These are phyloP conservation scores for Napeogenes inachia DNA, from an alignment of 2,888 invertebrate species.

Conservation along the genomic window DNA sequence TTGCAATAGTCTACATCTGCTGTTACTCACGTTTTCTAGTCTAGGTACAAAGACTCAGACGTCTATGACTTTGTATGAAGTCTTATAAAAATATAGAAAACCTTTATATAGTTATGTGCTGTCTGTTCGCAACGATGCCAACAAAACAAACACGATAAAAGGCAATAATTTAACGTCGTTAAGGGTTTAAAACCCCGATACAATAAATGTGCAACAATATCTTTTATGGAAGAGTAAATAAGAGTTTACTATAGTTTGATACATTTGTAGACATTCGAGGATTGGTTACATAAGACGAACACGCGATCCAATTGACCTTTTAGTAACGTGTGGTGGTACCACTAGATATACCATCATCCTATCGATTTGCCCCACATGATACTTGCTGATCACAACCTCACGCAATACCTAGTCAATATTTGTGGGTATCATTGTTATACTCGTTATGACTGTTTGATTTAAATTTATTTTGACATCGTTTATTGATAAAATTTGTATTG, in stretches of 20 bases:
- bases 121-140: not conserved
- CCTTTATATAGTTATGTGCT: not conserved
- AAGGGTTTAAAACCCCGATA: not conserved
- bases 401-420: slow-evolving; percentile 9
- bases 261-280: slow-evolving; percentile 14
- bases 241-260: slow-evolving; percentile 6
- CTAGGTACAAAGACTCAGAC: too few species aligned
- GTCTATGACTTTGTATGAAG: too few species aligned
- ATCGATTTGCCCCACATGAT: slow-evolving; percentile 30
- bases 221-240: not conserved
- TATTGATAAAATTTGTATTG: too few species aligned
- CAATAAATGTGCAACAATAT: not conserved
- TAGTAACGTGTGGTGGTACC: slow-evolving; percentile 28
- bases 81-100: not conserved
- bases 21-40: too few species aligned
- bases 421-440: not conserved
- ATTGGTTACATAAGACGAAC: slow-evolving; percentile 32
- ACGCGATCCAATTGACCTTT: slow-evolving; percentile 40
- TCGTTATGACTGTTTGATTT: too few species aligned
- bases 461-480: too few species aligned
- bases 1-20: too few species aligned
- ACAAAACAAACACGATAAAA: not conserved
- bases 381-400: slow-evolving; percentile 8
- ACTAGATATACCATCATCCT: slow-evolving; percentile 16
- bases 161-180: slow-evolving; percentile 1